phyloP scores from a whole-genome alignment of 2,797 vertebrate genomes.

The Choloepus didactylus region DNA sequence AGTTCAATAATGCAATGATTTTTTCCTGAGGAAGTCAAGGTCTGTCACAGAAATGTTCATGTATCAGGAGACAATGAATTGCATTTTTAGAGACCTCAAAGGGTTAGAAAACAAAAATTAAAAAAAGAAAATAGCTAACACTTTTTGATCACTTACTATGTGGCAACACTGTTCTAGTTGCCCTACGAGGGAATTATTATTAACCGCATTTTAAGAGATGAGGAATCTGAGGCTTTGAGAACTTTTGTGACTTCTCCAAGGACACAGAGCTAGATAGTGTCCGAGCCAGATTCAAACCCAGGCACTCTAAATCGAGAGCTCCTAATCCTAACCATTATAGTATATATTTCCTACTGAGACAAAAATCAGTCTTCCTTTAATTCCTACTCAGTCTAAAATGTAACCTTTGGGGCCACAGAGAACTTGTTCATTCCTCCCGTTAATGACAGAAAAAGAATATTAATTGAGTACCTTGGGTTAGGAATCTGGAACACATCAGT shows the following conservation, averaged over 20 bases:
- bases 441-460: constrained; percentile 1
- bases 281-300: not conserved
- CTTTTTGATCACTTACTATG: not conserved
- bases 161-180: not conserved
- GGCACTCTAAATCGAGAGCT: not conserved
- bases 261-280: too few relatives aligned
- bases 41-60: not conserved
- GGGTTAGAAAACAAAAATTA: not conserved
- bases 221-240: not conserved
- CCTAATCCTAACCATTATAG: not conserved
- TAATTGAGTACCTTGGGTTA: not conserved
- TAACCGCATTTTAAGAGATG: not conserved
- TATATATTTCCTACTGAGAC: not conserved
- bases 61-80: not conserved
- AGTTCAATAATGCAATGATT: not conserved
- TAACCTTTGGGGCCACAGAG: not conserved
- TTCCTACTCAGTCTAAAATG: not conserved
- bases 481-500: not conserved
- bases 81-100: not conserved
- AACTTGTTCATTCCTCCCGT: not conserved
- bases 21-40: not conserved
- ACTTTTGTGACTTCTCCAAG: constrained; percentile 5
- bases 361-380: not conserved
- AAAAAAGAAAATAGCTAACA: not conserved
- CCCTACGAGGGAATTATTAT: not conserved